These are phyloP conservation scores for Andricus quercusramuli DNA, from an alignment of 2,888 invertebrate genomes.

Conservation along the genomic window DNA sequence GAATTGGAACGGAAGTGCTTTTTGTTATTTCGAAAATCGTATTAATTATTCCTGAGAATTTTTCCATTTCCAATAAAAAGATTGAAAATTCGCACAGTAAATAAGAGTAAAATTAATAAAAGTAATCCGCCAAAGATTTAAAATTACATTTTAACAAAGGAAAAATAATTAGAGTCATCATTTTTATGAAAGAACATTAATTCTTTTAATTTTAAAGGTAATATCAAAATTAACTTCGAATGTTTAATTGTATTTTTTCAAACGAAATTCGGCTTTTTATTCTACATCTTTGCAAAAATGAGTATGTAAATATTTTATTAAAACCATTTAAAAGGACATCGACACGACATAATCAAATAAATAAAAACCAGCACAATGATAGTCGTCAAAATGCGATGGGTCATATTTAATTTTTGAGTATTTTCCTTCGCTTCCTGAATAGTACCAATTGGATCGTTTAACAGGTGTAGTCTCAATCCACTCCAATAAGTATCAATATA, in stretches of 20 bases:
- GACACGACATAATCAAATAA: background rate
- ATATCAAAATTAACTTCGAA: background rate
- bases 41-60: background rate
- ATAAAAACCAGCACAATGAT: constrained; percentile 6
- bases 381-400: constrained; percentile 45
- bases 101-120: no score
- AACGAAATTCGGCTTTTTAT: background rate
- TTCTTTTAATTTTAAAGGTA: background rate
- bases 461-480: constrained; percentile 54
- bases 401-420: constrained; percentile 43
- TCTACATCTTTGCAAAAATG: background rate
- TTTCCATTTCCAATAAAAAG: background rate
- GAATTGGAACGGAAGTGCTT: background rate
- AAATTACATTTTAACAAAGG: no score
- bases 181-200: no score
- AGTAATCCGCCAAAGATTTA: no score
- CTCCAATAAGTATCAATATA: constrained; percentile 53
- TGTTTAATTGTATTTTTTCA: background rate
- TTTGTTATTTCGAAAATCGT: background rate
- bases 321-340: background rate
- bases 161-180: no score
- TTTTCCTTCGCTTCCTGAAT: constrained; percentile 43
- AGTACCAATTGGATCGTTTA: constrained; percentile 61
- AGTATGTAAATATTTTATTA: background rate
- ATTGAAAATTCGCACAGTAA: background rate